Base-by-base conservation (phyloP, 2,888 invertebrate genomes). In the Spodoptera exigua region DNA sequence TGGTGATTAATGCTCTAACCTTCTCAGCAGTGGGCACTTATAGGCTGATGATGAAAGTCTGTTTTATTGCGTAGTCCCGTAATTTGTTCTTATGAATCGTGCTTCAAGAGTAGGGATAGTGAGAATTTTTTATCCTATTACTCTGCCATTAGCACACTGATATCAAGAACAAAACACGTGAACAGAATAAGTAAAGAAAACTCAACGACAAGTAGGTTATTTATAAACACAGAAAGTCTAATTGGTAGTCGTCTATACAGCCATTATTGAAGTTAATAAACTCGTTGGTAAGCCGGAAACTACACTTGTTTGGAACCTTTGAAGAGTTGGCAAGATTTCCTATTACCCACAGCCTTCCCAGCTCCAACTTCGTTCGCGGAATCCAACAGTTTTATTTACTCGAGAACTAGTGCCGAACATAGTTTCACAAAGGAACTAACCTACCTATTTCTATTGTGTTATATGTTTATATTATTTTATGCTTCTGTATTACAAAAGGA, bases 301-400 rank as follows among this genome's bases (percentile, higher is more conserved):
- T 82, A 83, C 83, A 79, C 80, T 83, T 81, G 81, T 81, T 83
- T 74, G 59, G 68, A 82, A 81, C 83, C 85, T 86, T 84, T 83
- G 82, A 82, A 72, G 78, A 86, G 82, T 86, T 86, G 74, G 76
- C 81, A 82, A 85, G 82, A 86, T 84, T 83, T 82, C 85, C 83
- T 81, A 82, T 83, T 81, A 84, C 81, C 80, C 68, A 68, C 76
- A 74, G 70, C 69, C 67, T 66, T 70, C 57, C 61, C 70, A 62
- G 61, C 76, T 71, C 67, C 67, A 85, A 84, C 82, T 83, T 83
- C 76, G 63, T 77, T 78, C 76, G 66, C 54, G 66, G 79, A 80
- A 80, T 78, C 74, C 73, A 76, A 76, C 76, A 78, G 73, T 82
- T 84, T 82, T 83, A 81, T 84, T 85, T 85, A 81, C 80, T 82